These are phyloP conservation scores for Limanda limanda DNA, from an alignment of 2,113 vertebrate species.

Conservation along the genomic window DNA sequence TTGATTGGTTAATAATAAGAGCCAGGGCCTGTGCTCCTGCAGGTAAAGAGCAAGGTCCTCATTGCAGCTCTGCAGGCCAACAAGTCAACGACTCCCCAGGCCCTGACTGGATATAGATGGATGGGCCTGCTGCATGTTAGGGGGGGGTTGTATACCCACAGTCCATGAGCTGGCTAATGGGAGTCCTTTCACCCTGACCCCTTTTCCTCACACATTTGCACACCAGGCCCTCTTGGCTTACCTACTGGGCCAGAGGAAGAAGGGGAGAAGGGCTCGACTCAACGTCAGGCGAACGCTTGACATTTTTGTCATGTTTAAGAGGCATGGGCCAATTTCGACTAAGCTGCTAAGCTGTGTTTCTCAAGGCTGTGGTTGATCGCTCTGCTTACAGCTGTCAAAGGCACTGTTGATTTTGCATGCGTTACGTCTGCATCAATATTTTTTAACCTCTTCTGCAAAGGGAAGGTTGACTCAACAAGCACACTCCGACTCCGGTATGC, in stretches of 20 bases:
- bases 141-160: conserved; percentile 59
- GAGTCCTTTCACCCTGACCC: conserved; percentile 73
- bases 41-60: conserved; percentile 34
- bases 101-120: conserved; percentile 65
- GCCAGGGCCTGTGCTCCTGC: background rate
- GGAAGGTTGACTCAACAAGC: conserved; percentile 27
- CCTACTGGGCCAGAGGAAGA: conserved; percentile 44
- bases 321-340: conserved; percentile 41
- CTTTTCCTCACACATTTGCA: conserved; percentile 69
- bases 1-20: background rate
- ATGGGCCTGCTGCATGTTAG: conserved; percentile 59
- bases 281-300: conserved; percentile 35
- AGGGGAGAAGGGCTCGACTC: conserved; percentile 36
- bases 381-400: conserved; percentile 41
- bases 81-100: conserved; percentile 61
- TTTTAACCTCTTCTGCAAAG: conserved; percentile 25
- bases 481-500: background rate
- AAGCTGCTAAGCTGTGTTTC: conserved; percentile 47
- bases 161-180: conserved; percentile 78
- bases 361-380: conserved; percentile 44
- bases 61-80: conserved; percentile 51
- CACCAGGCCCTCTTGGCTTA: conserved; percentile 59
- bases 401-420: conserved; percentile 29
- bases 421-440: conserved; percentile 39
- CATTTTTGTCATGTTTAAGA: conserved; percentile 58